Percentiles rank a stretch among this genome's conserved stretches.
These are phyloP conservation scores for Phengaris arion DNA, from an alignment of 2,888 invertebrate species.

Conservation along the genomic window DNA sequence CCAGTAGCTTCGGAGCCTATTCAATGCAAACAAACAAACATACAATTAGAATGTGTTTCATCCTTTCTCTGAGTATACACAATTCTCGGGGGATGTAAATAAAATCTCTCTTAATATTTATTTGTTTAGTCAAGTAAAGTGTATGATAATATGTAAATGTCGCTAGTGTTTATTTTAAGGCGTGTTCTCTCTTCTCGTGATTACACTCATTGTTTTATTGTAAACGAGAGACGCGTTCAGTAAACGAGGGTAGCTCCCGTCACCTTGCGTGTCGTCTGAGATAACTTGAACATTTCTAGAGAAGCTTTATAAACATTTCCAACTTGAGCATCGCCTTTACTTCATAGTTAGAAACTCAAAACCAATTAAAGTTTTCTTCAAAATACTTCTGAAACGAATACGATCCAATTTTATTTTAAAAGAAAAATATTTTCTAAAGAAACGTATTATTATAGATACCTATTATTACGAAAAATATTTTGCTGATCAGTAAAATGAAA, in stretches of 20 bases:
- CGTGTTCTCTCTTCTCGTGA: conserved; percentile 10
- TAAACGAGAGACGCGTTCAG: conserved; percentile 17
- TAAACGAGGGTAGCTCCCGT: neutral
- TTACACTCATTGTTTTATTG: conserved; percentile 24
- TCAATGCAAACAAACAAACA: too few species aligned
- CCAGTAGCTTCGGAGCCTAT: too few species aligned
- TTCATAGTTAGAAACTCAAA: conserved; percentile 17
- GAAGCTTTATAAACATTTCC: conserved; percentile 6
- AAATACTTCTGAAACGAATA: conserved; percentile 5
- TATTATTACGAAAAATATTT: too few species aligned
- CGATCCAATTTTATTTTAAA: conserved; percentile 2
- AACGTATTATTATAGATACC: too few species aligned
- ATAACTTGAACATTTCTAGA: conserved; percentile 16
- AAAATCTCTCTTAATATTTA: neutral
- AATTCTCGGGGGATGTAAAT: neutral
- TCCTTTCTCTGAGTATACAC: neutral
- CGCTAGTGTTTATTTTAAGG: conserved; percentile 7
- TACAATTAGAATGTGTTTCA: too few species aligned
- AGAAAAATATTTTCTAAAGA: neutral
- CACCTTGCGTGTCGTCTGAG: conserved; percentile 2
- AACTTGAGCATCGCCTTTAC: neutral
- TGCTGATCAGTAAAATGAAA: too few species aligned
- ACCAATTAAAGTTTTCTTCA: conserved; percentile 16
- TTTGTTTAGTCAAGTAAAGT: conserved; percentile 10
- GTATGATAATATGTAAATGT: conserved; percentile 14